Conservation (phyloP, 2,888 invertebrate species). For the Nycteola revayana region DNA sequence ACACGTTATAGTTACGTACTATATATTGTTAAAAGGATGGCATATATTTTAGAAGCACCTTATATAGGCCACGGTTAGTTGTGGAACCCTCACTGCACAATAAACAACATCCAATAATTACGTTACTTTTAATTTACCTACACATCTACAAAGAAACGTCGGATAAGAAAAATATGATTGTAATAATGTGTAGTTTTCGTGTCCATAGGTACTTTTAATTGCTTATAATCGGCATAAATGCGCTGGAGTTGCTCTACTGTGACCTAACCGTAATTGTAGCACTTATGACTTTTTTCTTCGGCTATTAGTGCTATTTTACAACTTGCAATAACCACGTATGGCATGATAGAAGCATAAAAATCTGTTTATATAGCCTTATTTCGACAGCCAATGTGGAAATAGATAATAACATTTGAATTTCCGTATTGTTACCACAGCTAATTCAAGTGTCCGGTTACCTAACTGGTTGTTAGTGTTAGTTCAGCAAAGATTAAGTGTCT, state of each 20-base stretch:
- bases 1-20: too few species aligned
- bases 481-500: too few species aligned
- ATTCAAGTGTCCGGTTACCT: too few species aligned
- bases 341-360: constrained; percentile 29
- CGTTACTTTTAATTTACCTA: too few species aligned
- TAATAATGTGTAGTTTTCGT: constrained; percentile 5
- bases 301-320: constrained; percentile 56
- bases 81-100: too few species aligned
- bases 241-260: constrained; percentile 51
- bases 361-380: constrained; percentile 28
- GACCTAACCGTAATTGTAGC: constrained; percentile 54
- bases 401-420: constrained; percentile 26
- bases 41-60: too few species aligned
- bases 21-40: too few species aligned
- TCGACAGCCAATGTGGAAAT: constrained; percentile 26
- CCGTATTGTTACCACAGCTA: constrained; percentile 23
- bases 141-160: too few species aligned
- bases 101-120: too few species aligned
- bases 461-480: too few species aligned
- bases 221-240: constrained; percentile 37
- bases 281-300: constrained; percentile 50
- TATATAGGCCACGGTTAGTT: too few species aligned
- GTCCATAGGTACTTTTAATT: constrained; percentile 35
- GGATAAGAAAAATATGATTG: too few species aligned
- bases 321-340: constrained; percentile 43